Evolutionary conservation across 2,113 vertebrate genomes (phyloP), one percentile per base, ranked within the genome.

Genomic region (Phylloscopus trochiloides): DNA sequence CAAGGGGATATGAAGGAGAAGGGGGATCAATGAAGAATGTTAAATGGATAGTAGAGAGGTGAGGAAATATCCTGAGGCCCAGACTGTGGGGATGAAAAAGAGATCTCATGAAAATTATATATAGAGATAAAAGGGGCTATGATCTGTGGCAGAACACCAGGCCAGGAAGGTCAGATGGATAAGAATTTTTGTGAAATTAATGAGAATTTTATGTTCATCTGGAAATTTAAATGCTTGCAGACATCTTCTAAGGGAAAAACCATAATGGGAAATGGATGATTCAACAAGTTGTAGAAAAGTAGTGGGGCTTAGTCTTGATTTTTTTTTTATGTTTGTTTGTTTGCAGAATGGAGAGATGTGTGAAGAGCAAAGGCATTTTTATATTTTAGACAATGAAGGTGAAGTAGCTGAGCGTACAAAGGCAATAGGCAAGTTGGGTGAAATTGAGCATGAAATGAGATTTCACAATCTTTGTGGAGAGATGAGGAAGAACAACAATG

Each of bases 391-490:
- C 63, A 71, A 80, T 38, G 38, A 81, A 75, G 32, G 36, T 58
- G 52, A 94, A 77, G 55, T 87, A 81, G 59, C 68, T 74, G 61
- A 87, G 55, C 83, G n/a, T 71, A 78, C n/a, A 71, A 87, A 96
- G 59, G 80, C 50, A 92, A 76, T 70, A 83, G 86, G 54, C 34
- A 93, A 95, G 82, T 95, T 90, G 50, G n/a, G 79, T 93, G 94
- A 90, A 97, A 97, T 90, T 95, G 86, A 94, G 91, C 92, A 80
- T 88, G 94, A 97, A 97, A 96, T 96, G 92, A 95, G 91, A 94
- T 96, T 95, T 95, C 75, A 40, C 34, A 61, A 61, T 61, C 36
- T 61, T 61, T 61, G 36, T 6, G 4, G 84, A 91, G 65, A 65
- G 74, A 78, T 55, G 61, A 91, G 26, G 50, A 80, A 22, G n/a